Conservation (phyloP, 2,113 vertebrate genomes). For the Takifugu flavidus region DNA sequence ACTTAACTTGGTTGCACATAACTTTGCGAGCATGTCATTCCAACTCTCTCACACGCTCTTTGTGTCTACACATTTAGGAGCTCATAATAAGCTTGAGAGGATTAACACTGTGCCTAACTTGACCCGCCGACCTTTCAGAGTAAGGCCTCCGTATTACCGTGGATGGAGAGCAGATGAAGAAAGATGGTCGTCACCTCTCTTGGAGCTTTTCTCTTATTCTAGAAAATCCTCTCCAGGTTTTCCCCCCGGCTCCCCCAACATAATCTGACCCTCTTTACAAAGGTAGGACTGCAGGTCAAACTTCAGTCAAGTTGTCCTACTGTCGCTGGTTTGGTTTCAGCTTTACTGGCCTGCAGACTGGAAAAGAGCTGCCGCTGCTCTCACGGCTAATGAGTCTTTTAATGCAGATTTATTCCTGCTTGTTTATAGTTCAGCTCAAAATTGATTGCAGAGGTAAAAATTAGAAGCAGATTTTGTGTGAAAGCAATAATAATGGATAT, state of each 20-base stretch:
- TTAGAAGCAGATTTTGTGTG: no score
- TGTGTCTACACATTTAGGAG: conserved; percentile 45
- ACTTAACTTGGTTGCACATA: no score
- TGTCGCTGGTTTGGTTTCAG: conserved; percentile 49
- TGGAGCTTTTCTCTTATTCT: conserved; percentile 37
- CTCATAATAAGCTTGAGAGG: conserved; percentile 65
- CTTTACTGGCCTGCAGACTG: conserved; percentile 25
- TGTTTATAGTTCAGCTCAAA: no score
- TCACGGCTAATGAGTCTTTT: conserved; percentile 28
- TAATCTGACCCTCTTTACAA: conserved; percentile 54
- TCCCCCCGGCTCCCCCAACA: conserved; percentile 40
- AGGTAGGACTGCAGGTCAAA: conserved; percentile 44
- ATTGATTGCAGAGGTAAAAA: no score
- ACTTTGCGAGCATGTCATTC: no score
- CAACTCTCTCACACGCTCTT: no score
- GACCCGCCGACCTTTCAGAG: conserved; percentile 59
- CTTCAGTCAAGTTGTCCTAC: conserved; percentile 39
- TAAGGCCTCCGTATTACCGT: conserved; percentile 32
- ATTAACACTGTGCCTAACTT: conserved; percentile 64
- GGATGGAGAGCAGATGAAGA: conserved; percentile 35
- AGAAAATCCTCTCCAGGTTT: conserved; percentile 48
- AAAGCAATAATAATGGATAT: no score
- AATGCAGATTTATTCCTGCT: conserved; percentile 20
- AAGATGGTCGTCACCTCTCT: conserved; percentile 40
- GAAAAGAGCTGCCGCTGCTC: conserved; percentile 41